A percentile compares a stretch with the other conserved stretches of the same genome.
Conservation (phyloP, 1,140 invertebrate genomes). For the Portunus trituberculatus region DNA sequence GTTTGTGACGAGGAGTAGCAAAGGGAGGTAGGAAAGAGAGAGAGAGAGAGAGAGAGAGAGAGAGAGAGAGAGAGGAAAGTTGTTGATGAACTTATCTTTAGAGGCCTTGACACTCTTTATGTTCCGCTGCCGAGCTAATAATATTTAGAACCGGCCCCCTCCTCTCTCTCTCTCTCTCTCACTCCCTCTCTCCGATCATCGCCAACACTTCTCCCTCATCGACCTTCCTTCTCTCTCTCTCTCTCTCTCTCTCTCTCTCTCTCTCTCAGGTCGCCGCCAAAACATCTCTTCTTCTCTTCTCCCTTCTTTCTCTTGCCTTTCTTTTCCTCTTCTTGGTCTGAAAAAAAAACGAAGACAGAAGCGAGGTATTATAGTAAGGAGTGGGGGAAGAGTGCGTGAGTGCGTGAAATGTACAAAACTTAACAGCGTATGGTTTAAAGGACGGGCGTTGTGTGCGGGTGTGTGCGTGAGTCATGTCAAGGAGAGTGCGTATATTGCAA, state of each 20-base stretch:
- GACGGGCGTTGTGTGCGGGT: no score
- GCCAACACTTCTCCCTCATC: neutral
- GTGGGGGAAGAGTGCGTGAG: neutral
- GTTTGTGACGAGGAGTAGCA: neutral
- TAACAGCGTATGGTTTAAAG: no score
- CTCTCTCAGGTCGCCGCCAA: neutral
- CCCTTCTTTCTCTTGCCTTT: neutral
- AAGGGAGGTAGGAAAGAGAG: neutral
- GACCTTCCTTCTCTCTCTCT: neutral
- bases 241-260: neutral
- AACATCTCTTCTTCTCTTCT: constrained; percentile 14
- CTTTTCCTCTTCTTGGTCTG: neutral
- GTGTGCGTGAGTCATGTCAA: no score
- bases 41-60: neutral
- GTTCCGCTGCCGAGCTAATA: neutral
- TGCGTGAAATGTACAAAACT: no score
- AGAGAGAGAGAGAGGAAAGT: neutral
- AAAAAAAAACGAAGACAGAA: neutral
- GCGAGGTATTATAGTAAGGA: neutral
- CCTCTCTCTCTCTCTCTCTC: no score
- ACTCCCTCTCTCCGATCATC: neutral
- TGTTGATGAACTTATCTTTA: neutral
- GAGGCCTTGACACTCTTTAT: neutral
- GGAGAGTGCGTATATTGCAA: neutral
- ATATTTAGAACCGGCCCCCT: no score